Conservation (phyloP, 1,140 invertebrate genomes). For the Hydropsyche tenuis region DNA sequence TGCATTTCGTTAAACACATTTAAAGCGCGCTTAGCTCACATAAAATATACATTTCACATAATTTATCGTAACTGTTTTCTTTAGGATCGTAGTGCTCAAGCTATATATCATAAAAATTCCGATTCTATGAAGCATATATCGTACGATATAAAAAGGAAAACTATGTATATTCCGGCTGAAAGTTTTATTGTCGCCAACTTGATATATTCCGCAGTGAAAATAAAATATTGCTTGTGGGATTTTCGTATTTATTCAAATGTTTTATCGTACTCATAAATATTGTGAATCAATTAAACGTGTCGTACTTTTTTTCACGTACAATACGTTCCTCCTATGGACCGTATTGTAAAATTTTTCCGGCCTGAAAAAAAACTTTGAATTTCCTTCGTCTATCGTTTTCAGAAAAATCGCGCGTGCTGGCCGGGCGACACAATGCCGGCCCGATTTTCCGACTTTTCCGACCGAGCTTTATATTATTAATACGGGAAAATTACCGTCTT, state of each 20-base stretch:
- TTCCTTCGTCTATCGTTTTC: not conserved
- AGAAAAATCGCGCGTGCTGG: not conserved
- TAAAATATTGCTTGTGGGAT: not conserved
- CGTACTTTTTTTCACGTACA: no score
- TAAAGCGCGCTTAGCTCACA: not conserved
- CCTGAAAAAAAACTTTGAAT: slow-evolving; percentile 9
- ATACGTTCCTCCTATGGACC: no score
- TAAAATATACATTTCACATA: not conserved
- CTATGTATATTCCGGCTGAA: slow-evolving; percentile 9
- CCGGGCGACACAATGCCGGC: not conserved
- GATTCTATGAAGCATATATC: slow-evolving; percentile 13
- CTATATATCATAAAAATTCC: slow-evolving; percentile 28
- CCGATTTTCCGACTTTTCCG: slow-evolving; percentile 12
- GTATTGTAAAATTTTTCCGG: not conserved
- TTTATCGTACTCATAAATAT: no score
- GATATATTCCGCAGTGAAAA: slow-evolving; percentile 12
- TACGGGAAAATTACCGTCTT: slow-evolving; percentile 14
- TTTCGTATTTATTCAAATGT: no score
- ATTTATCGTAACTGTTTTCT: slow-evolving; percentile 9
- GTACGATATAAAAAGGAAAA: slow-evolving; percentile 17
- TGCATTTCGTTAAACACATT: not conserved
- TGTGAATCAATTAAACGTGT: no score
- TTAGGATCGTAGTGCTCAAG: not conserved
- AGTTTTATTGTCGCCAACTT: slow-evolving; percentile 22
- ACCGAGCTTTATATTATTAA: slow-evolving; percentile 10